Base-by-base conservation (phyloP, 92 coral and sea anemone genomes). In the Meandrina meandrites region DNA sequence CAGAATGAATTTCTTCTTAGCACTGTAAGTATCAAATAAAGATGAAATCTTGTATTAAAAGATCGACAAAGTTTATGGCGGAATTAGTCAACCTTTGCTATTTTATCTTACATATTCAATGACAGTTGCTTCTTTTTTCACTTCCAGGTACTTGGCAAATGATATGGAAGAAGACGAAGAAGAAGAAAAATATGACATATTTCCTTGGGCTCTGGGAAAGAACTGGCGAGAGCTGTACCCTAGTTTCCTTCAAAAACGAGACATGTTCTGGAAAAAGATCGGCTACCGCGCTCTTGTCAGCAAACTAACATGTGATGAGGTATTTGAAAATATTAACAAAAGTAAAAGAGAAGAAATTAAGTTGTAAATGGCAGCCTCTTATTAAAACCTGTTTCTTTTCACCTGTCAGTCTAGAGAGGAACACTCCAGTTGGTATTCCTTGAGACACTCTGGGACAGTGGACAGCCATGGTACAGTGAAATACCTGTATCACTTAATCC, bases 141-240 rank as follows among this genome's bases (percentile, higher is more conserved):
- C 13, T 67, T 60, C 53, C 78, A 97, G 99, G 40, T 95, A 95
- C 83, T 93, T 97, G 69, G 99, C 99, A 30, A 97, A 95, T 54
- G 99, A 97, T 64, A 95, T 97, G 99, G 99, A 97, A 92, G 99
- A 97, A 80, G 99, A 97, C 84, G 99, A 97, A 36, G 99, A 97
- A 79, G 99, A 97, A 74, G 98, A 97, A 66, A 97, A 97, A 70
- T 97, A 97, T 81, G 99, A 97, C 90, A 97, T 97, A 32, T 90
- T 97, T 73, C 99, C 99, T 12, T 97, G 99, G 99, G 99, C 99
- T 47, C 81, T 97, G 57, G 99, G 99, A 37, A 88, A 92, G 74
- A 92, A 82, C 81, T 97, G 99, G 99, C 98, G 99, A 67, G 98
- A 97, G 24, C 81, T 94, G 87, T 97, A 95, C 76, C 96, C 95